A percentile compares a stretch with the other conserved stretches of the same genome.
These are phyloP conservation scores for Zoanthus solanderi DNA, from an alignment of 92 coral and sea anemone genomes.

Conservation along the genomic window DNA sequence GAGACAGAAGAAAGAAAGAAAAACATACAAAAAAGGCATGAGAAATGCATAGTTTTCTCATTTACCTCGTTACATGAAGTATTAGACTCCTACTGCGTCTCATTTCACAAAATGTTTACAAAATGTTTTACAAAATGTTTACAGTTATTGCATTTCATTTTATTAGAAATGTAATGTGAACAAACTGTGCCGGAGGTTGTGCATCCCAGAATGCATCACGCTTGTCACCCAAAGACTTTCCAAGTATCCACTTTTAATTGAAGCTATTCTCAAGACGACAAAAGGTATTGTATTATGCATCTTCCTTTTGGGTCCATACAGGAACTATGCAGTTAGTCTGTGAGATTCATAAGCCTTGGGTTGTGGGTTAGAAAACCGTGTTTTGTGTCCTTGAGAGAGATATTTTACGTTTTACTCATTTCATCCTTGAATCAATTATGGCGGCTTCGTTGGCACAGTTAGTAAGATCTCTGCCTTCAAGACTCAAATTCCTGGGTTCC, in stretches of 20 bases:
- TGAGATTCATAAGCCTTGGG: neutral
- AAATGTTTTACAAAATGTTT: neutral
- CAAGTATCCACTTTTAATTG: slow-evolving; percentile 93
- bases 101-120: no score
- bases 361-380: no score
- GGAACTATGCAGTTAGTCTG: neutral
- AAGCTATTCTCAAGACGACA: slow-evolving; percentile 93
- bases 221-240: slow-evolving; percentile 94
- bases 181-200: slow-evolving; percentile 88
- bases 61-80: neutral
- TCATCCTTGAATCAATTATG: no score
- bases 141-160: neutral
- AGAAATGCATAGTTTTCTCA: neutral
- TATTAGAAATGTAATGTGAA: slow-evolving; percentile 87
- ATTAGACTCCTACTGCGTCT: neutral
- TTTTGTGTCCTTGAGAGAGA: neutral
- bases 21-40: neutral
- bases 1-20: neutral
- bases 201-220: slow-evolving; percentile 95
- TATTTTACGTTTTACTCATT: no score
- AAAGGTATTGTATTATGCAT: slow-evolving; percentile 64
- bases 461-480: no score
- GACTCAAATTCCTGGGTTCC: no score
- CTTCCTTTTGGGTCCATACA: neutral
- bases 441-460: no score